Evolutionary conservation across 2,113 vertebrate genomes (phyloP).

Genomic region (Gavialis gangeticus): DNA sequence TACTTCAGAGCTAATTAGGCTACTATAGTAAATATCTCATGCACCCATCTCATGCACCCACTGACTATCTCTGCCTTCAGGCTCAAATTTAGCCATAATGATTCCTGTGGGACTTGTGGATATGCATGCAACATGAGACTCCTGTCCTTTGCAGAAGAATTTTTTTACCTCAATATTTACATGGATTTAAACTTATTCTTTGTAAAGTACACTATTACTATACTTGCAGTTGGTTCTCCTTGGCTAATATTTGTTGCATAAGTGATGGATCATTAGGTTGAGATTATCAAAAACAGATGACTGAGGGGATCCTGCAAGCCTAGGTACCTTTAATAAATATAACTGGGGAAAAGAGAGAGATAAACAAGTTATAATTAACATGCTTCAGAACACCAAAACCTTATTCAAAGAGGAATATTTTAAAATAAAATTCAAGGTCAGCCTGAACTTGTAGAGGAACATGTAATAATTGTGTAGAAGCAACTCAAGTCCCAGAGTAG

Average conservation of each 20-base stretch:
- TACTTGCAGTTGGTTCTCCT: not conserved
- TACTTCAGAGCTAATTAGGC: too few species aligned
- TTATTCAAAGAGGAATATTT: not conserved
- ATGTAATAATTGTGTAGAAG: not conserved
- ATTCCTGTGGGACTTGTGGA: not conserved
- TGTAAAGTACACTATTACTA: not conserved
- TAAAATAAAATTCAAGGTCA: not conserved
- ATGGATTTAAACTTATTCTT: not conserved
- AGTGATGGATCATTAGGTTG: not conserved
- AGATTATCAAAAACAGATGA: not conserved
- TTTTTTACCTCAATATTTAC: not conserved
- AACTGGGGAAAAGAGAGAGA: not conserved
- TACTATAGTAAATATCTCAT: too few species aligned
- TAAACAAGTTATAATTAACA: not conserved
- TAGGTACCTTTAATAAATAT: not conserved
- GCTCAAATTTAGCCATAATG: conserved; percentile 30
- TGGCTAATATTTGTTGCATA: not conserved
- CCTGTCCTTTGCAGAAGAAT: not conserved
- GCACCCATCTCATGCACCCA: not conserved
- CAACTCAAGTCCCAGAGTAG: not conserved
- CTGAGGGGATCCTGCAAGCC: not conserved
- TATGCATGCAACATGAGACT: not conserved
- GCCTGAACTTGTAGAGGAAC: not conserved
- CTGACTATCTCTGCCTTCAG: not conserved
- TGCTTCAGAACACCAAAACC: not conserved